Evolutionary conservation across 1,140 invertebrate species (phyloP).

Genomic region (Nephotettix cincticeps): DNA sequence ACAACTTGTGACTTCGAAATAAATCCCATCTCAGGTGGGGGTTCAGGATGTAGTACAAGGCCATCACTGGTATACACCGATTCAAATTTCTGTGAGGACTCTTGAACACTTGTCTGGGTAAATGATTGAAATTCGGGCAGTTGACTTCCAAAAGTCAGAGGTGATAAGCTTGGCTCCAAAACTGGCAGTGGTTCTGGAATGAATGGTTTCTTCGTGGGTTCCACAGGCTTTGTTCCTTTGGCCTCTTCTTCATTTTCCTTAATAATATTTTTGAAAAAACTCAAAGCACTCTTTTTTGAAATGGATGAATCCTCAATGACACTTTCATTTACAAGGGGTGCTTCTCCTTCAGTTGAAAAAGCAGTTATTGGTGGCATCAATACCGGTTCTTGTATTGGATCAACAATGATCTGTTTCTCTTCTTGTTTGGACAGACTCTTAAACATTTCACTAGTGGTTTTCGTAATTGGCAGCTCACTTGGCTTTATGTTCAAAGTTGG

Average conservation of each 20-base stretch:
- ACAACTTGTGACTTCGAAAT: slow-evolving; percentile 54
- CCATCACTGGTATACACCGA: slow-evolving; percentile 23
- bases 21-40: slow-evolving; percentile 69
- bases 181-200: neutral
- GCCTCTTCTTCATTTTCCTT: slow-evolving; percentile 46
- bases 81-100: slow-evolving; percentile 2
- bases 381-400: no score
- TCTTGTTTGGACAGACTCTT: neutral
- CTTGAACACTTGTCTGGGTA: slow-evolving; percentile 5
- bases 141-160: neutral
- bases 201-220: slow-evolving; percentile 15
- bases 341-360: no score
- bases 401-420: neutral
- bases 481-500: neutral
- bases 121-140: neutral
- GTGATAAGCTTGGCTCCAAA: neutral
- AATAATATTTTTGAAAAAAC: slow-evolving; percentile 59
- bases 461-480: neutral
- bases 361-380: no score
- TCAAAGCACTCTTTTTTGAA: slow-evolving; percentile 54
- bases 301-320: slow-evolving; percentile 42
- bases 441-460: neutral
- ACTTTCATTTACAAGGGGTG: neutral
- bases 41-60: slow-evolving; percentile 60
- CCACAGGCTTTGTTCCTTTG: slow-evolving; percentile 17